Evolutionary conservation across 2,888 invertebrate genomes (phyloP), one percentile per base, ranked within the genome.

Genomic region (Plagiodera versicolora): DNA sequence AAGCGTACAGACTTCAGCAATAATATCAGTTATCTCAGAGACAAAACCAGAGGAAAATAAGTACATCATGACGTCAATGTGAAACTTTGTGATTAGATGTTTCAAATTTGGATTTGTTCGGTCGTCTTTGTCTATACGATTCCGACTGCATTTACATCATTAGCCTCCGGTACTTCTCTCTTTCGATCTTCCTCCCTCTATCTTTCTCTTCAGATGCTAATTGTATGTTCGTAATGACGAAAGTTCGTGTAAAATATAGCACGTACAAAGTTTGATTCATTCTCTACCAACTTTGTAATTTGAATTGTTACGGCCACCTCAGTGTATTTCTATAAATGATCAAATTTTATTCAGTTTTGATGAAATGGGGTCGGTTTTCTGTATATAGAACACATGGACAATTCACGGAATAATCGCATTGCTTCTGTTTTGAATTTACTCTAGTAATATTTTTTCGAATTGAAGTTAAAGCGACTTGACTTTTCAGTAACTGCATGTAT

Each of bases 41-140:
- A 59, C 63, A 59, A 61, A 63, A 63, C 54, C 58, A 72, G 72
- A 72, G 73, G 74, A 75, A 75, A 74, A 69, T 72, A 75, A 74
- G 69, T 72, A 67, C 74, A 75, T 74, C 73, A 74, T 74, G 75
- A 75, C 76, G 75, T 70, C 74, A 69, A 73, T 73, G 70, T 71
- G 68, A 67, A 74, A 74, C 74, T 73, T 68, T 63, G 70, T 75
- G 75, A 76, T 76, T 75, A 75, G 75, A 74, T 74, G 73, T 75
- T 75, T 75, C 75, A 69, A 72, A 74, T 76, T 76, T 76, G 75
- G 74, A 75, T 75, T 75, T 72, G 68, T 69, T 67, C 70, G 61
- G 68, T 71, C 66, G 69, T 75, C 75, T 73, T 73, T 73, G 72
- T 76, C 72, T 69, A 47, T 60, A 73, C 67, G 61, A 67, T 66